Conservation (phyloP, 1,140 invertebrate species). For the Wiebesia pumilae region DNA sequence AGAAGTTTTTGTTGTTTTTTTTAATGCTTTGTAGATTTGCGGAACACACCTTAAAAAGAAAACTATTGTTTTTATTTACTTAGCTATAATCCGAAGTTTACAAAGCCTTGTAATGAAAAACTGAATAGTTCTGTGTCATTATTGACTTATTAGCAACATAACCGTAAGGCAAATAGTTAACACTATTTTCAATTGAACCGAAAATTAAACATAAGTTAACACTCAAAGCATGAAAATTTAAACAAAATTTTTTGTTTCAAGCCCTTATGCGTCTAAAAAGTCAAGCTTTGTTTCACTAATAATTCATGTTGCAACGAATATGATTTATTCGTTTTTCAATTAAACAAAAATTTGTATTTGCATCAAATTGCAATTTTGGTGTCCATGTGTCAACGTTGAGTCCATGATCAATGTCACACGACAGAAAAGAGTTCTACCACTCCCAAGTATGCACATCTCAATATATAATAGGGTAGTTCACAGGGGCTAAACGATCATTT, state of each 20-base stretch:
- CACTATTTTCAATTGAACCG: no score
- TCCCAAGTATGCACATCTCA: neutral
- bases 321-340: no score
- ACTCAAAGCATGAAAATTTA: no score
- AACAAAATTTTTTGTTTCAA: no score
- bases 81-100: neutral
- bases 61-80: neutral
- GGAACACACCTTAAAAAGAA: neutral
- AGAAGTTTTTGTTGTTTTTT: neutral
- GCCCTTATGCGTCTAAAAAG: no score
- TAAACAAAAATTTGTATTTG: neutral
- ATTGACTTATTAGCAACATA: slow-evolving; percentile 6
- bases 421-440: neutral
- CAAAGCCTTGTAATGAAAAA: neutral
- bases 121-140: neutral
- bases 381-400: neutral
- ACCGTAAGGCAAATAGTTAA: neutral
- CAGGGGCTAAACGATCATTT: neutral
- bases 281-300: no score
- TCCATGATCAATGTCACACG: neutral
- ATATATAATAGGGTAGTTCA: neutral
- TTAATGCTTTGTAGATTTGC: neutral
- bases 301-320: no score
- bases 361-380: neutral
- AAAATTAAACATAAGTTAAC: no score